Base-by-base conservation (phyloP, 2,113 vertebrate species). In the Tetrax tetrax region DNA sequence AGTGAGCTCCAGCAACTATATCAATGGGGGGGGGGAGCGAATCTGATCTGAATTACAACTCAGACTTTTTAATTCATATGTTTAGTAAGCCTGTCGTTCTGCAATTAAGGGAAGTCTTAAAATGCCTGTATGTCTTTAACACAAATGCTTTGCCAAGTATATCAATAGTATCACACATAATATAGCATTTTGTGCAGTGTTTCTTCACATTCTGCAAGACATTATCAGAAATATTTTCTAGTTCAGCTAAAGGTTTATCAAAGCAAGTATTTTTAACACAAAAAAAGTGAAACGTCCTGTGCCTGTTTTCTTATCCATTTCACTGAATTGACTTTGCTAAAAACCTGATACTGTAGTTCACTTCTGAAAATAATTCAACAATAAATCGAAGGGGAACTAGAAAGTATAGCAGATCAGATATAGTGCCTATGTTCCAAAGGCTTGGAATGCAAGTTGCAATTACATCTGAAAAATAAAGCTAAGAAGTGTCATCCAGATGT, bases 21-120 rank as follows among this genome's bases (percentile, higher is more conserved):
- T 70, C 61, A 64, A 66, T 84, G 45, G n/a, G 56, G 47, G 66
- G 78, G 47, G 50, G 63, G 53, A 57, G 20, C 10, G 86, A 87
- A 80, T 89, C 68, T 74, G 59, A 91, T 82, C n/a, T 89, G 90
- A 96, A 84, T 95, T 93, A 87, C 95, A 95, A 95, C 60, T 87
- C 63, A 84, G 78, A 20, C 56, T 89, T 93, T 81, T 78, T 81
- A 81, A 95, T 89, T 91, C 80, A 57, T 53, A 69, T 27, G 21
- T 91, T 87, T 74, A 83, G 33, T 78, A 89, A 96, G 80, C 74
- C 56, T 84, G 78, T 81, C 87, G 93, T 64, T 93, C 90, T 84
- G 69, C 92, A 95, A 84, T 77, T 91, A 89, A 86, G 53, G 15
- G 35, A 77, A 88, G 17, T 89, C 76, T 80, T 72, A 47, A 77